Conservation (phyloP, 2,888 invertebrate species). For the Mythimna lalbum region DNA sequence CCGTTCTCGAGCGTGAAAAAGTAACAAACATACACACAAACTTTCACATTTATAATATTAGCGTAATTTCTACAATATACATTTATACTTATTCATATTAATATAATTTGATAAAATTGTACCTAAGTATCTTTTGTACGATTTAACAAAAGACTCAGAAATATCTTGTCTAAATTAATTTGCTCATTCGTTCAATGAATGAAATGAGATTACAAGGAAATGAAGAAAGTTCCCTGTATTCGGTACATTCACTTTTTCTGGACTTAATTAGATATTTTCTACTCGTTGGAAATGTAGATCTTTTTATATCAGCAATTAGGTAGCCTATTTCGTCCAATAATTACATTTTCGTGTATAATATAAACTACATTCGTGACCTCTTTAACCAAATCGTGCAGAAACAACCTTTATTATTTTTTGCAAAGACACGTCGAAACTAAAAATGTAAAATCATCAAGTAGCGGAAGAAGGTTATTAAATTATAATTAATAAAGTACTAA, state of each 20-base stretch:
- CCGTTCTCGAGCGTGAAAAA: no score
- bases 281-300: background rate
- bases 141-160: background rate
- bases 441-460: constrained; percentile 25
- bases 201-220: background rate
- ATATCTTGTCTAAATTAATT: background rate
- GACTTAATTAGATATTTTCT: background rate
- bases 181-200: background rate
- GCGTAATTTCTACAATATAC: background rate
- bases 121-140: background rate
- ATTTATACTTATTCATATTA: background rate
- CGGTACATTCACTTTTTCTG: background rate
- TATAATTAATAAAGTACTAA: constrained; percentile 9
- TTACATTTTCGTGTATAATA: constrained; percentile 17
- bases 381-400: constrained; percentile 33
- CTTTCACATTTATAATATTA: background rate
- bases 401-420: constrained; percentile 28
- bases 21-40: background rate
- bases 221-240: background rate
- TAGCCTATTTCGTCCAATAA: background rate
- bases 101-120: background rate
- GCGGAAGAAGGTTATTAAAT: constrained; percentile 31
- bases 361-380: constrained; percentile 43
- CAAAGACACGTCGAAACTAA: constrained; percentile 10
- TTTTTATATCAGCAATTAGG: background rate